phyloP scores from a whole-genome alignment of 2,797 vertebrate genomes.

The Gila robusta region DNA sequence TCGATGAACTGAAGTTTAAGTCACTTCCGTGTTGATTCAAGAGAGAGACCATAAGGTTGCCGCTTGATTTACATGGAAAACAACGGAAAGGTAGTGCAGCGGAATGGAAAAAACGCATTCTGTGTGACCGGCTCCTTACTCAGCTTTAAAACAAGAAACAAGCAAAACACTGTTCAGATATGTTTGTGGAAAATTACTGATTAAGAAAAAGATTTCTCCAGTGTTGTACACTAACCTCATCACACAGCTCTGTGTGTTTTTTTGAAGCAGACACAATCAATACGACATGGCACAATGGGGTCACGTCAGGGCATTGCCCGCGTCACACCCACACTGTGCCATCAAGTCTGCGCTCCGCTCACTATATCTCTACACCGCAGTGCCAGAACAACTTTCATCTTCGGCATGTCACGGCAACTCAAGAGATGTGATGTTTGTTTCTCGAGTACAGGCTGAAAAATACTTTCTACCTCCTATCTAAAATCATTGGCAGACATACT shows the following conservation, averaged over 20 bases:
- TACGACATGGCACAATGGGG: constrained; percentile 52
- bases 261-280: constrained; percentile 32
- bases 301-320: constrained; percentile 25
- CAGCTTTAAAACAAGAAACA: too few species aligned
- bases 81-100: neutral
- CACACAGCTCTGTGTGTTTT: constrained; percentile 22
- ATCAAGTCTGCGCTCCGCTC: constrained; percentile 4
- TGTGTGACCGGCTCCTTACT: neutral
- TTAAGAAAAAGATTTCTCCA: neutral
- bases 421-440: constrained; percentile 13
- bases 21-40: too few species aligned
- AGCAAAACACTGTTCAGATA: neutral
- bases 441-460: neutral
- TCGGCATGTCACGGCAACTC: constrained; percentile 9
- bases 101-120: neutral
- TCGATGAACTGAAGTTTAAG: too few species aligned
- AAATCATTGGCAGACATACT: neutral
- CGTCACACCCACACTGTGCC: neutral
- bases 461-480: constrained; percentile 4
- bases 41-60: too few species aligned
- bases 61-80: neutral
- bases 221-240: constrained; percentile 15
- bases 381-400: constrained; percentile 35
- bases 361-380: neutral
- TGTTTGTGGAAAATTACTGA: neutral